phyloP scores from a whole-genome alignment of 2,888 invertebrate genomes.

The Acanthoscelides obtectus region DNA sequence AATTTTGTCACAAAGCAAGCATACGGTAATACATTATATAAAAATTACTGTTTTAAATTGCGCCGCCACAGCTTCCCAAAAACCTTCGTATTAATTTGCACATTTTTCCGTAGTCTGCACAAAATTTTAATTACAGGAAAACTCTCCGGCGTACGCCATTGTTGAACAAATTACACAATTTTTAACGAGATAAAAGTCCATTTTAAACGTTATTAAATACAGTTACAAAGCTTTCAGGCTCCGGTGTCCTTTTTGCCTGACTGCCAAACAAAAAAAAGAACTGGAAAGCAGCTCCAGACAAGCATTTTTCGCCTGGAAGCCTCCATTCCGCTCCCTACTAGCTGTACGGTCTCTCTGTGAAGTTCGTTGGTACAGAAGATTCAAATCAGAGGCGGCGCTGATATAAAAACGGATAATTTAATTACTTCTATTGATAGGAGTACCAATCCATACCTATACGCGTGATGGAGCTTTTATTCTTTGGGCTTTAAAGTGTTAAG shows the following conservation, averaged over 20 bases:
- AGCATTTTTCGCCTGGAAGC: conserved; percentile 31
- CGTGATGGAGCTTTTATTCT: too few species aligned
- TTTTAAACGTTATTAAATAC: conserved; percentile 38
- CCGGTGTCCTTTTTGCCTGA: conserved; percentile 37
- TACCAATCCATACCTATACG: too few species aligned
- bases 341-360: conserved; percentile 17
- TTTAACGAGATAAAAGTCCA: conserved; percentile 41
- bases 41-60: neutral
- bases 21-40: neutral
- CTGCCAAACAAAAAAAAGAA: conserved; percentile 32
- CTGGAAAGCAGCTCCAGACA: conserved; percentile 20
- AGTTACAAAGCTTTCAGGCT: conserved; percentile 38
- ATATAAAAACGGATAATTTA: neutral
- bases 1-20: neutral
- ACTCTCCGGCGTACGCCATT: conserved; percentile 19
- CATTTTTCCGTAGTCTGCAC: conserved; percentile 18
- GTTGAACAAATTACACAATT: conserved; percentile 33
- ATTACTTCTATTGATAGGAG: neutral
- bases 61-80: too few species aligned
- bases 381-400: neutral
- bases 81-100: neutral
- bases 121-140: conserved; percentile 25
- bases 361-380: conserved; percentile 21
- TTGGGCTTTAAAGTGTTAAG: too few species aligned
- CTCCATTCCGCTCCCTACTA: conserved; percentile 26